A percentile compares a stretch with the other conserved stretches of the same genome.
Evolutionary conservation across 1,140 invertebrate species (phyloP).

Genomic region (Homalodisca vitripennis): DNA sequence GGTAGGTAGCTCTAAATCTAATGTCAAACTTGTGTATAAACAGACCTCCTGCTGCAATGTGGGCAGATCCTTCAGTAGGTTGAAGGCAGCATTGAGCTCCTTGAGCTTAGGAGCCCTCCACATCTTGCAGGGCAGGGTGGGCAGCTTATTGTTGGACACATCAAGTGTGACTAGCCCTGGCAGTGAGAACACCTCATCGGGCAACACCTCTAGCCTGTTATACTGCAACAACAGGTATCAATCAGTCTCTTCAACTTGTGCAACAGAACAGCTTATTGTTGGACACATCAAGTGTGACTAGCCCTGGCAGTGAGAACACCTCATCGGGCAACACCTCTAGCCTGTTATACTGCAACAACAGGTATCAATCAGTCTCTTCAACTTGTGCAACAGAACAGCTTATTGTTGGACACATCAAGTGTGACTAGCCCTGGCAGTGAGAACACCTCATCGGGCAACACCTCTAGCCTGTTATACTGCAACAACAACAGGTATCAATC

Average conservation of each 20-base stretch:
- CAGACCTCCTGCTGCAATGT: conserved; percentile 46
- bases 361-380: too few relatives aligned
- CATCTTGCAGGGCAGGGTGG: conserved; percentile 76
- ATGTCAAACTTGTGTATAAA: neutral
- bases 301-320: conserved; percentile 75
- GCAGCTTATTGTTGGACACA: conserved; percentile 93
- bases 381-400: too few relatives aligned
- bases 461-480: conserved; percentile 84
- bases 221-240: conserved; percentile 65
- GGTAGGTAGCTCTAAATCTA: too few relatives aligned
- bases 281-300: conserved; percentile 85
- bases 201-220: conserved; percentile 79
- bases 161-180: conserved; percentile 81
- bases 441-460: conserved; percentile 78
- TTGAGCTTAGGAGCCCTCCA: conserved; percentile 88
- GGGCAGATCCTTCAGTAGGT: conserved; percentile 83
- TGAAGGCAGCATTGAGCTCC: conserved; percentile 90
- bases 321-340: conserved; percentile 76
- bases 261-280: conserved; percentile 94
- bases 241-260: too few relatives aligned
- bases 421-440: conserved; percentile 74
- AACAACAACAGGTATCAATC: conserved; percentile 50
- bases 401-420: conserved; percentile 93
- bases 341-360: conserved; percentile 76
- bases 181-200: conserved; percentile 77